These are phyloP conservation scores for Campylomormyrus numenius DNA, from an alignment of 2,113 vertebrate species.

Conservation along the genomic window DNA sequence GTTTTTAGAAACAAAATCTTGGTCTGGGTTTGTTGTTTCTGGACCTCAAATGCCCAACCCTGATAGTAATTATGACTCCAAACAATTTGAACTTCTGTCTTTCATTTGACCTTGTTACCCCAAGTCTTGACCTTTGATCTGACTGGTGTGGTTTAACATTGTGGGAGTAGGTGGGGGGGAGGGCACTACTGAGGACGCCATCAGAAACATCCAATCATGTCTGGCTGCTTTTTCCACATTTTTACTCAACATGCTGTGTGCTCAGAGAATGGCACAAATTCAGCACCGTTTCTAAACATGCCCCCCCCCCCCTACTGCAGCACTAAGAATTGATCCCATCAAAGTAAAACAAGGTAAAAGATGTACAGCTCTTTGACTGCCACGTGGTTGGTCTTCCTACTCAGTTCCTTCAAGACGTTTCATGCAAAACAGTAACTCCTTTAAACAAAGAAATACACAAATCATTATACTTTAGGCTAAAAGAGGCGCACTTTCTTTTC, in stretches of 20 bases:
- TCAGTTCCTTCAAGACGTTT: slow-evolving; percentile 55
- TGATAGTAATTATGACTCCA: slow-evolving; percentile 38
- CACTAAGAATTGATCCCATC: slow-evolving; percentile 11
- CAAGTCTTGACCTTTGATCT: background rate
- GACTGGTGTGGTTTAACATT: background rate
- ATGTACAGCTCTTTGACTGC: slow-evolving; percentile 42
- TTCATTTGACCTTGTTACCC: background rate
- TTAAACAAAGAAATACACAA: slow-evolving; percentile 55
- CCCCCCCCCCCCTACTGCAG: background rate
- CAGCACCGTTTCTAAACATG: background rate
- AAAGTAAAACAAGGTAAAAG: slow-evolving; percentile 28
- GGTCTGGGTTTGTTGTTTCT: too few species aligned
- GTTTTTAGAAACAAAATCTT: too few species aligned
- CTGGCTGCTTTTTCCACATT: background rate
- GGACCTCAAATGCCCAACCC: too few species aligned
- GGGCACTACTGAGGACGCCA: background rate
- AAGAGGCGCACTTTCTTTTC: slow-evolving; percentile 62
- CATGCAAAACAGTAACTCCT: slow-evolving; percentile 65
- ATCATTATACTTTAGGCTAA: slow-evolving; percentile 69
- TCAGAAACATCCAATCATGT: background rate
- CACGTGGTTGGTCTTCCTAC: slow-evolving; percentile 43
- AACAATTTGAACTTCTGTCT: slow-evolving; percentile 31
- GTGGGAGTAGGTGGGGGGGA: background rate
- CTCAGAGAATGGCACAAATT: background rate
- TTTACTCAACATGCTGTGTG: background rate